These are phyloP conservation scores for Archivesica marissinica DNA, from an alignment of 1,140 invertebrate genomes.

Conservation along the genomic window DNA sequence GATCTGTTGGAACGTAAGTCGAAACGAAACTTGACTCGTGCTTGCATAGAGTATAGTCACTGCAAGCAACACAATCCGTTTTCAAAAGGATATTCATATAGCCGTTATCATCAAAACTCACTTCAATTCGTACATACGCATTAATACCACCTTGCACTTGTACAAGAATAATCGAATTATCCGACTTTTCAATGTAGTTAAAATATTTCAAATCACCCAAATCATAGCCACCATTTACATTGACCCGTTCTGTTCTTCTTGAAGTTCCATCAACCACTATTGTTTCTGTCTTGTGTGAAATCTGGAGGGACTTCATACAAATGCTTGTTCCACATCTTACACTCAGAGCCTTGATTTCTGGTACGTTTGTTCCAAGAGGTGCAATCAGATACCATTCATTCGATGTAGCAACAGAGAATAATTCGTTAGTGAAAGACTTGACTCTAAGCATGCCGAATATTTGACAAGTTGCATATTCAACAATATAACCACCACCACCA, in stretches of 20 bases:
- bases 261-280: conserved; percentile 48
- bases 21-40: conserved; percentile 13
- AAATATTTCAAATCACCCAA: conserved; percentile 12
- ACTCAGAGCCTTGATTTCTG: conserved; percentile 24
- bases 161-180: background rate
- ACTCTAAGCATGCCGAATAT: conserved; percentile 18
- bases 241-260: background rate
- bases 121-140: conserved; percentile 10
- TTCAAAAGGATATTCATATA: conserved; percentile 35
- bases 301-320: conserved; percentile 43
- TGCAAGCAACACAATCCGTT: conserved; percentile 38
- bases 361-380: background rate
- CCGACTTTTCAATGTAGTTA: background rate
- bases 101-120: conserved; percentile 26
- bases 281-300: conserved; percentile 24
- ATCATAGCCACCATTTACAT: conserved; percentile 25
- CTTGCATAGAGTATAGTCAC: conserved; percentile 27
- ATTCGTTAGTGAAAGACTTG: conserved; percentile 7
- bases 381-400: conserved; percentile 26
- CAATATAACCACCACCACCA: background rate
- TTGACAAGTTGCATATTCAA: conserved; percentile 29
- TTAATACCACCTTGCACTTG: background rate
- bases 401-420: conserved; percentile 25
- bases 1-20: conserved; percentile 34
- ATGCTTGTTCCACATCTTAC: conserved; percentile 32